Evolutionary conservation across 2,797 vertebrate species (phyloP).

Genomic region (Catostomus latipinnis): DNA sequence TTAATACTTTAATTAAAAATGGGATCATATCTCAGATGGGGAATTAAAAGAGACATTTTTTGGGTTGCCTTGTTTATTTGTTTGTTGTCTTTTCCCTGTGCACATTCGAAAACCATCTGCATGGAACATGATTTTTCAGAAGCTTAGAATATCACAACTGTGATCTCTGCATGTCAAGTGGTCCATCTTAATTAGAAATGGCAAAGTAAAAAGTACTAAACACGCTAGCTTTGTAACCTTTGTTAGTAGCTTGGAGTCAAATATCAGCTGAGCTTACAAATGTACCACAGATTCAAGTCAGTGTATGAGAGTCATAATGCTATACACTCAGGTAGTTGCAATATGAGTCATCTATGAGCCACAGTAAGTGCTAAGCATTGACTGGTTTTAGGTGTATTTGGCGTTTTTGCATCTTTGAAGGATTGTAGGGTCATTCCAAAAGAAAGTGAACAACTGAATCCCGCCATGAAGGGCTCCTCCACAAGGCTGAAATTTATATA

Average conservation of each 20-base stretch:
- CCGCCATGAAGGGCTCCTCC: too few species aligned
- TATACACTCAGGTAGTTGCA: not conserved
- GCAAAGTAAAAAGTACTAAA: conserved; percentile 56
- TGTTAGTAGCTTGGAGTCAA: not conserved
- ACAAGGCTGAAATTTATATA: too few species aligned
- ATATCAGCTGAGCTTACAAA: conserved; percentile 3
- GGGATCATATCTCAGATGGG: conserved; percentile 78
- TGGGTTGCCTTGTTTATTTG: conserved; percentile 80
- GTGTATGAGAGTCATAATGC: conserved; percentile 5
- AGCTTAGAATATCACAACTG: conserved; percentile 77
- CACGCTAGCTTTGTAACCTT: conserved; percentile 31
- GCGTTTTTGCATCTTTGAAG: not conserved
- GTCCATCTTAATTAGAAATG: conserved; percentile 79
- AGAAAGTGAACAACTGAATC: too few species aligned
- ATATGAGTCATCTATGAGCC: not conserved
- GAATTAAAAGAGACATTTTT: conserved; percentile 78
- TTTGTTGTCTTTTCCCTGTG: conserved; percentile 73
- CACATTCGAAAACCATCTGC: conserved; percentile 79
- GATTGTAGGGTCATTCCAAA: not conserved
- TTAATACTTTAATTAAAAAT: conserved; percentile 77
- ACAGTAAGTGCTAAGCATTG: not conserved
- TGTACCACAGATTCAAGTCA: not conserved
- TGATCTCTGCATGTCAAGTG: conserved; percentile 82
- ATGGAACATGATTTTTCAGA: conserved; percentile 80
- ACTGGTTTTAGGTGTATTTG: not conserved